Evolutionary conservation across 2,888 invertebrate species (phyloP).

Genomic region (Chromoteleia sp.): DNA sequence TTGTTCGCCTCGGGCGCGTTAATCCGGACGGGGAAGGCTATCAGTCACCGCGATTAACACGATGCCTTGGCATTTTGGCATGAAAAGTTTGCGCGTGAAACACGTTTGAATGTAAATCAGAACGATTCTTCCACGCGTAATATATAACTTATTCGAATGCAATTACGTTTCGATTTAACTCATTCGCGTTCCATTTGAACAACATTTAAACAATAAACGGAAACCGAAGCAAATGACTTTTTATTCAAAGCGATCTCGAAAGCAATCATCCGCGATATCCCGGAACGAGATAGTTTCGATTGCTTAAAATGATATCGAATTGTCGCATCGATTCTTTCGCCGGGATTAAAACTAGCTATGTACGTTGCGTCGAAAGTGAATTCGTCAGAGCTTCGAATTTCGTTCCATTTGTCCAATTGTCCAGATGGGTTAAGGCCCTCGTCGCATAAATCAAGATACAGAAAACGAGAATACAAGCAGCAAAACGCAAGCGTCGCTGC

Average conservation of each 20-base stretch:
- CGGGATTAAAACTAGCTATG: slow-evolving; percentile 20
- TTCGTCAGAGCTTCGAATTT: slow-evolving; percentile 35
- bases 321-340: slow-evolving; percentile 20
- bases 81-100: slow-evolving; percentile 12
- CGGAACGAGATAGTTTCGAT: slow-evolving; percentile 34
- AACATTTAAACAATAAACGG: slow-evolving; percentile 19
- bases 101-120: slow-evolving; percentile 10
- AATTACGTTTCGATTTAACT: slow-evolving; percentile 5
- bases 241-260: slow-evolving; percentile 19
- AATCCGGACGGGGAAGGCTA: slow-evolving; percentile 57
- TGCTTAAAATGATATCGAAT: slow-evolving; percentile 9
- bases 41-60: slow-evolving; percentile 63
- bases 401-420: slow-evolving; percentile 50
- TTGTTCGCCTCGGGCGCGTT: slow-evolving; percentile 70
- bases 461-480: slow-evolving; percentile 39
- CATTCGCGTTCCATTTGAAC: not conserved
- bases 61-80: slow-evolving; percentile 24
- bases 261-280: slow-evolving; percentile 20
- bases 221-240: slow-evolving; percentile 37
- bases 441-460: slow-evolving; percentile 66
- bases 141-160: not conserved
- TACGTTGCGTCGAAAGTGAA: slow-evolving; percentile 18
- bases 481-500: slow-evolving; percentile 50
- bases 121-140: not conserved
- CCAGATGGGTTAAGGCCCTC: slow-evolving; percentile 39